Percentiles rank a stretch among this genome's conserved stretches.
These are phyloP conservation scores for Pluvialis apricaria DNA, from an alignment of 2,113 vertebrate genomes.

Conservation along the genomic window DNA sequence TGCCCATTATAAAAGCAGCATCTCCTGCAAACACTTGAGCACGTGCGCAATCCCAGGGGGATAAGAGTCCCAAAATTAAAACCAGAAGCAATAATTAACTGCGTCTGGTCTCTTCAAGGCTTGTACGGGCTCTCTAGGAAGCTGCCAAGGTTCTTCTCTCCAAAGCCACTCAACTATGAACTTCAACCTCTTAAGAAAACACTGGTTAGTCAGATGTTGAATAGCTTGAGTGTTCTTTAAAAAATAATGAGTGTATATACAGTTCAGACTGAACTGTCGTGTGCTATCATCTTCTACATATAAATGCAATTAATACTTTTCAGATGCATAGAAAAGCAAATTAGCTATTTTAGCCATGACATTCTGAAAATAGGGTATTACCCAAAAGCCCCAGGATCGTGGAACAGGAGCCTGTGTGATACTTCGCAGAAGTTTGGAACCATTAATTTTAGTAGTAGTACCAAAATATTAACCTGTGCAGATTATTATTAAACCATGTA, in stretches of 20 bases:
- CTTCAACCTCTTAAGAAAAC: background rate
- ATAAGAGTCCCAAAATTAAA: background rate
- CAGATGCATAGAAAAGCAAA: background rate
- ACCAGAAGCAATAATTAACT: background rate
- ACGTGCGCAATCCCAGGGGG: accelerated
- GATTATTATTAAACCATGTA: background rate
- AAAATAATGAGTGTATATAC: accelerated
- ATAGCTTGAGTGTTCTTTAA: background rate
- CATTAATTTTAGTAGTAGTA: background rate
- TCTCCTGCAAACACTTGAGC: background rate
- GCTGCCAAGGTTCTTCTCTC: background rate
- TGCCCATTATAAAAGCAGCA: background rate
- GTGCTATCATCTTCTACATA: background rate
- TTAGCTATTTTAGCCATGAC: accelerated
- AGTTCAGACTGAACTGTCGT: background rate
- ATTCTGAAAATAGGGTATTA: background rate
- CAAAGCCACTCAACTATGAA: background rate
- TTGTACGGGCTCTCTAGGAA: accelerated
- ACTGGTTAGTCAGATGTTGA: background rate
- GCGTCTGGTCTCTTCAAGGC: background rate
- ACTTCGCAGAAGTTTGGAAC: background rate
- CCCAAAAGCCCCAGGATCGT: accelerated
- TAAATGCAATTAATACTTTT: background rate
- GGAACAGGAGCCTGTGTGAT: background rate
- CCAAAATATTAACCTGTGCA: background rate